Conservation (phyloP, 2,797 vertebrate genomes). For the Pogonophryne albipinna region DNA sequence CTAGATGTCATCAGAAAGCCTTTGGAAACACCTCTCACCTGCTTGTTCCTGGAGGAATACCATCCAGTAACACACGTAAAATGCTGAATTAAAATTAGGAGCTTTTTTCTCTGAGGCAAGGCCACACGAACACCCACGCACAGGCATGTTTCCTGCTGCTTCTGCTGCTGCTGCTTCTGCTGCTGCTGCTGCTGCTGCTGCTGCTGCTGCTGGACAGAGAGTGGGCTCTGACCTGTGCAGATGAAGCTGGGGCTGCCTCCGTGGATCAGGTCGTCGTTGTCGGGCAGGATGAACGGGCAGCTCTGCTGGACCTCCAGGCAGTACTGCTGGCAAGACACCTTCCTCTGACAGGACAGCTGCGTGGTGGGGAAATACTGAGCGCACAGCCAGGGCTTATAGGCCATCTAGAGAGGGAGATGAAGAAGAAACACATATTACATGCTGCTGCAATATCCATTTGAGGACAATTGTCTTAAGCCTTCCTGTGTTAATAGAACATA, state of each 20-base stretch:
- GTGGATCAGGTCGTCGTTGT: constrained; percentile 98
- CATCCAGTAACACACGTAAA: constrained; percentile 36
- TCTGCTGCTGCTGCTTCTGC: no score
- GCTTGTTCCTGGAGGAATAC: constrained; percentile 27
- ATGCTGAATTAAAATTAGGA: constrained; percentile 2
- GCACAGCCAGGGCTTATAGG: constrained; percentile 99
- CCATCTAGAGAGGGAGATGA: constrained; percentile 84
- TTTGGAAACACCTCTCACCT: constrained; percentile 20
- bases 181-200: no score
- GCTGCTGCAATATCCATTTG: constrained; percentile 20
- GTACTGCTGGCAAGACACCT: constrained; percentile 97
- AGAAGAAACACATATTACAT: constrained; percentile 39
- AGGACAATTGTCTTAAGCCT: constrained; percentile 35
- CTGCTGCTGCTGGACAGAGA: neutral
- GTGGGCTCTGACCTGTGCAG: constrained; percentile 91
- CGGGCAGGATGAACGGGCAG: constrained; percentile 98
- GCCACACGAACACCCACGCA: constrained; percentile 19
- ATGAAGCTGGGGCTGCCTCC: constrained; percentile 99
- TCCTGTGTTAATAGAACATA: constrained; percentile 11
- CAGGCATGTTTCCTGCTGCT: neutral
- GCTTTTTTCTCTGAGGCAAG: constrained; percentile 13
- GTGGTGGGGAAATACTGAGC: constrained; percentile 98
- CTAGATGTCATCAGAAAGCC: constrained; percentile 76
- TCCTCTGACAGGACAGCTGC: constrained; percentile 95
- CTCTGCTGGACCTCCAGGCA: constrained; percentile 99